Base-by-base conservation (phyloP, 2,797 vertebrate species). In the Atherinosoma microstoma region DNA sequence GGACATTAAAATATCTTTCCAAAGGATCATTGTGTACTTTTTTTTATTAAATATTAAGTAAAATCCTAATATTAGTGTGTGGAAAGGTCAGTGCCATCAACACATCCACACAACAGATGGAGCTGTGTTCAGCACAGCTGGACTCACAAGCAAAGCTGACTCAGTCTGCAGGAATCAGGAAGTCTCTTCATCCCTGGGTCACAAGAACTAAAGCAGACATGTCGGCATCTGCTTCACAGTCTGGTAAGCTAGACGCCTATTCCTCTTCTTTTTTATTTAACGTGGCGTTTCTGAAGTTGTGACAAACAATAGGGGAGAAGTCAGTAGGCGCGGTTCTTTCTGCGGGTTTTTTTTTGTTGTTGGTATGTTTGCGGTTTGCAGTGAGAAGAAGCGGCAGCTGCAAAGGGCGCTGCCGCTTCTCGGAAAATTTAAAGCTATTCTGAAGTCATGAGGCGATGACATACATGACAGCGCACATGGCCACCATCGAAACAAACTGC, bases 161-260 rank as follows among this genome's bases (percentile, higher is more conserved):
- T 82, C 81, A 71, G 62, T 1, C 56, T 8, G 67, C 68, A 70
- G 72, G 79, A 91, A 88, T 83, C 0, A 83, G 90, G 91, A 93
- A 91, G 89, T 91, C 47, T 8, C 7, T 16, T 2, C 51, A 20
- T 58, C 20, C 12, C 53, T 0, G n/a, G 42, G 4, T 70, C 65
- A n/a, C n/a, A n/a, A 45, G 30, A 58, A 0, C 30, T 15, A 4
- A 61, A 56, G 6, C 58, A 65, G 58, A 73, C 2, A 93, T 93
- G 92, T 60, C 89, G 5, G 42, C 80, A 8, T 66, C 70, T 24
- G 56, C 63, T 22, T 57, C 71, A 4, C 75, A 24, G 15, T 54
- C 84, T 74, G 92, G 91, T 92, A 85, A 22, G 82, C 1, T 4
- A 1, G 0, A 1, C 1, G 0, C 2, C 29, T 11, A 3, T 15